Conservation (phyloP, 2,888 invertebrate species). For the Agriopis leucophaearia region DNA sequence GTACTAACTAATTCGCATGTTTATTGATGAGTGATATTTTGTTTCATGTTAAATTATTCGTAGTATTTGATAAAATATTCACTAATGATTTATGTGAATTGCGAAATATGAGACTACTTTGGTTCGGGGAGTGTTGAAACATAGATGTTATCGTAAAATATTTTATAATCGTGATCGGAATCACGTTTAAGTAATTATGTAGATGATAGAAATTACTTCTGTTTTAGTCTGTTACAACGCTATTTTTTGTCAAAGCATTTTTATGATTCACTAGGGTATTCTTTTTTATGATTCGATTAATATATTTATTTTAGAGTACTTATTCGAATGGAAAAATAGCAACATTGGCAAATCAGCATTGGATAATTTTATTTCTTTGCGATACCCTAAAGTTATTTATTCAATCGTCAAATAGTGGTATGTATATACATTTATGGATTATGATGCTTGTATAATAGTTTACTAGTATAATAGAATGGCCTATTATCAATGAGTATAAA, state of each 20-base stretch:
- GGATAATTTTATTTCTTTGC: too few species aligned
- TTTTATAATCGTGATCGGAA: conserved; percentile 25
- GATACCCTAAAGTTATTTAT: neutral
- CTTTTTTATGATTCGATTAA: conserved; percentile 6
- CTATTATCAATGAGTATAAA: too few species aligned
- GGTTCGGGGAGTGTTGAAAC: conserved; percentile 23
- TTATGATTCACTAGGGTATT: conserved; percentile 4
- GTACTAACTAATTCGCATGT: neutral
- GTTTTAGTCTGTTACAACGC: conserved; percentile 15
- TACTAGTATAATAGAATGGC: too few species aligned
- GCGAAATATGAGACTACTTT: conserved; percentile 22
- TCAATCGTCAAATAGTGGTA: neutral
- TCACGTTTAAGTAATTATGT: conserved; percentile 26
- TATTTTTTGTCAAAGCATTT: conserved; percentile 11
- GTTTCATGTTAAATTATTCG: conserved; percentile 21
- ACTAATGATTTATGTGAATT: conserved; percentile 28
- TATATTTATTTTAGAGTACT: conserved; percentile 14
- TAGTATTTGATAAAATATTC: conserved; percentile 23
- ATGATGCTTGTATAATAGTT: neutral
- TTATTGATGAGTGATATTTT: conserved; percentile 28
- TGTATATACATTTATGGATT: neutral
- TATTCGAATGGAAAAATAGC: conserved; percentile 14
- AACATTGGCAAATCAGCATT: conserved; percentile 6
- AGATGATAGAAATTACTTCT: conserved; percentile 24
- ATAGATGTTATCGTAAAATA: conserved; percentile 25